Evolutionary conservation across 2,113 vertebrate species (phyloP), one percentile per base, ranked within the genome.

Genomic region (Anarhynchus alexandrinus): DNA sequence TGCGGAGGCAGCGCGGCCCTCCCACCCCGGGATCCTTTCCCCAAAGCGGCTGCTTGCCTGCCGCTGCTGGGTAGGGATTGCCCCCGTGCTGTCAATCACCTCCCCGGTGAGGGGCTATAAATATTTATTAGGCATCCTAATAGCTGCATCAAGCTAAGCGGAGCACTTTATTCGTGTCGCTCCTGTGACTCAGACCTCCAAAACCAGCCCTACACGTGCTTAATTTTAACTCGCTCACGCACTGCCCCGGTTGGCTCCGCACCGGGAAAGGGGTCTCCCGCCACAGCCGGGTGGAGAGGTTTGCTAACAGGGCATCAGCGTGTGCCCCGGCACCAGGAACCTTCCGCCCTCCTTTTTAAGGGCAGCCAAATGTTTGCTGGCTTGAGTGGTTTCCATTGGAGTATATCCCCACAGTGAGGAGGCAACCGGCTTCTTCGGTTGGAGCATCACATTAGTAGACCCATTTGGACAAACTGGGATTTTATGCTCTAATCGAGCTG

Each of bases 61-160:
- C 86, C 61, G 91, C 88, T 89, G 73, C 52, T 47, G 91, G 82
- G 43, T 59, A 32, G 27, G 47, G 84, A 47, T 95, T 93, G 94
- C 90, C 82, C 92, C 96, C 87, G 58, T 88, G 93, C 78, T 95
- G 96, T 32, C 96, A 96, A 65, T 96, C 94, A 94, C 58, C 92
- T 93, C 82, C 90, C 32, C 74, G 49, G 61, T 86, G 76, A 93
- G 94, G 67, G 82, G 12, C 94, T 92, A 96, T 96, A 94, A 93
- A 95, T 96, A 96, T 93, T 93, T 93, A 96, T 97, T 89, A 93
- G 62, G 92, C 91, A 76, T 36, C 84, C 85, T 76, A 81, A 92
- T 52, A 87, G 80, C 78, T 26, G 91, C 91, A 88, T 88, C 86
- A n/a, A 21, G 62, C 95, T 90, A 61, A 86, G 66, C 32, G 8